phyloP scores from a whole-genome alignment of 2,113 vertebrate genomes.

The Sciurus niger region DNA sequence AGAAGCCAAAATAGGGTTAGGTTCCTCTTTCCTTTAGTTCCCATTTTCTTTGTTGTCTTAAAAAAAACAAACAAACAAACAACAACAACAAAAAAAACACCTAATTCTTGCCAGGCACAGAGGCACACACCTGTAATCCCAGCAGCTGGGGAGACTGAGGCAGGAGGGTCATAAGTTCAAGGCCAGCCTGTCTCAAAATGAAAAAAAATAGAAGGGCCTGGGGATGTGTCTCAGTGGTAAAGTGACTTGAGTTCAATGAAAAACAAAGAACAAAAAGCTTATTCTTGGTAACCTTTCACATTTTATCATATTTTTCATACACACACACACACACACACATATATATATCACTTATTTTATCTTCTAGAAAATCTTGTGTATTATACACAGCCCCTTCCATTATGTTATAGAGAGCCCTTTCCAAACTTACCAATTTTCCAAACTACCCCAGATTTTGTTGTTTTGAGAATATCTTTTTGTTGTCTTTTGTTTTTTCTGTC shows the following conservation, averaged over 20 bases:
- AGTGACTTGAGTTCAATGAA: too few species aligned
- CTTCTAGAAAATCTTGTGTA: not conserved
- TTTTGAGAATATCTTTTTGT: not conserved
- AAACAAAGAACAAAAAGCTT: too few species aligned
- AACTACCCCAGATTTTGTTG: not conserved
- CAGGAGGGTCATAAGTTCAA: too few species aligned
- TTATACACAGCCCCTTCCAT: not conserved
- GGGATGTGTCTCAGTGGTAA: too few species aligned
- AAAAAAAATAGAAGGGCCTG: too few species aligned
- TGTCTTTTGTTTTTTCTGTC: not conserved
- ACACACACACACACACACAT: too few species aligned
- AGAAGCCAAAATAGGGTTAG: not conserved
- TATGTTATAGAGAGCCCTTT: constrained; percentile 32
- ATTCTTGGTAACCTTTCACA: not conserved
- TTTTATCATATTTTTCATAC: not conserved
- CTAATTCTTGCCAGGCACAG: too few species aligned
- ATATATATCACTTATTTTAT: not conserved
- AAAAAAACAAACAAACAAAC: not conserved
- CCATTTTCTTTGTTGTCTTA: not conserved
- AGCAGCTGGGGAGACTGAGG: too few species aligned
- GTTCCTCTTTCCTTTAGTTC: not conserved
- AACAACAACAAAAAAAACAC: not conserved
- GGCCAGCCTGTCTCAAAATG: too few species aligned
- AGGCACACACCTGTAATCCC: too few species aligned
- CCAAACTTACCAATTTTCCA: not conserved